These are phyloP conservation scores for Benthochromis sp. DNA, from an alignment of 2,113 vertebrate genomes.

Conservation along the genomic window DNA sequence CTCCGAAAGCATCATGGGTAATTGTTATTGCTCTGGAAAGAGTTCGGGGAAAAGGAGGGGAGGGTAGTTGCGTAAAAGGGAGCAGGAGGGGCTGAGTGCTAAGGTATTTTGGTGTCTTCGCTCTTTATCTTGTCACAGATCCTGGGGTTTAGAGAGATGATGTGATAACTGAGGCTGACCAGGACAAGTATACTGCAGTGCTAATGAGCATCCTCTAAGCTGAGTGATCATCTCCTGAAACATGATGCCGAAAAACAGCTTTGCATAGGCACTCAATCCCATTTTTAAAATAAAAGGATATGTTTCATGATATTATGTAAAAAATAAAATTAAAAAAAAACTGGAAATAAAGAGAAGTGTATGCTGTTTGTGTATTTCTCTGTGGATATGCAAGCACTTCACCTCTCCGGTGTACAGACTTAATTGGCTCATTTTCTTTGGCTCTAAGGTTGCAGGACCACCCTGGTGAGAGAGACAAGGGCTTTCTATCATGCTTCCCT, in stretches of 20 bases:
- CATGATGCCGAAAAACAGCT: not conserved
- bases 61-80: not conserved
- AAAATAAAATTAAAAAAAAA: not conserved
- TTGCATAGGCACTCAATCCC: not conserved
- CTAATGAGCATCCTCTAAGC: slow-evolving; percentile 36
- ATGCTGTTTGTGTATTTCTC: not conserved
- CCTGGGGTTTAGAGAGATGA: slow-evolving; percentile 36
- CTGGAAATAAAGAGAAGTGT: not conserved
- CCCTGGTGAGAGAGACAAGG: slow-evolving; percentile 7
- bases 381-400: not conserved
- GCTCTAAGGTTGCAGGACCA: slow-evolving; percentile 5
- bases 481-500: slow-evolving; percentile 14
- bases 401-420: not conserved
- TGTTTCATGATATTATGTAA: not conserved
- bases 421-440: slow-evolving; percentile 27
- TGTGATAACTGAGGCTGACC: slow-evolving; percentile 35
- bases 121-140: slow-evolving; percentile 35
- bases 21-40: not conserved
- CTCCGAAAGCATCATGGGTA: slow-evolving; percentile 21
- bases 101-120: slow-evolving; percentile 6
- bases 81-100: not conserved
- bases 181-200: not conserved
- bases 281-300: not conserved
- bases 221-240: slow-evolving; percentile 4
- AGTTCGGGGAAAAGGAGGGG: not conserved